These are phyloP conservation scores for Dendrolimus kikuchii DNA, from an alignment of 1,140 invertebrate genomes.

Conservation along the genomic window DNA sequence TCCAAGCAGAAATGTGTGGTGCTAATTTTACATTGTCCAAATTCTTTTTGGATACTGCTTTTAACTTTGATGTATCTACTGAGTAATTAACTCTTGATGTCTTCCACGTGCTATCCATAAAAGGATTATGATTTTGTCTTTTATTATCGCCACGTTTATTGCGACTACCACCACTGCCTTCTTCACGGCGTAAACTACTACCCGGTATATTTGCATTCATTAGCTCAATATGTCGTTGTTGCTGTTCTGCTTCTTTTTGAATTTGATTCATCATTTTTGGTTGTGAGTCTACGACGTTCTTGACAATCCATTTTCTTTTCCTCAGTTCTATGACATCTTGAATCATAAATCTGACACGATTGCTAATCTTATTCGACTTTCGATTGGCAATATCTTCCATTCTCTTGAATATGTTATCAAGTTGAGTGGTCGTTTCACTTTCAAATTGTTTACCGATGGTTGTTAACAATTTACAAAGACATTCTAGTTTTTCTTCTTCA, in stretches of 20 bases:
- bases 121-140: slow-evolving; percentile 34
- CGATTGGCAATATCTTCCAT: slow-evolving; percentile 78
- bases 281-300: slow-evolving; percentile 85
- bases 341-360: slow-evolving; percentile 92
- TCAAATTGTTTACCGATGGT: slow-evolving; percentile 95
- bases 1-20: slow-evolving; percentile 43
- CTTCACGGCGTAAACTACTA: slow-evolving; percentile 44
- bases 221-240: slow-evolving; percentile 52
- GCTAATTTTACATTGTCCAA: slow-evolving; percentile 54
- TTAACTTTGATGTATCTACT: slow-evolving; percentile 54
- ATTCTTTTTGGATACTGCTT: slow-evolving; percentile 50
- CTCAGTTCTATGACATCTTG: slow-evolving; percentile 95
- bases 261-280: slow-evolving; percentile 97
- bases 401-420: slow-evolving; percentile 77
- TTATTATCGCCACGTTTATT: slow-evolving; percentile 39
- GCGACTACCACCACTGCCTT: slow-evolving; percentile 30
- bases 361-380: slow-evolving; percentile 77
- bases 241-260: slow-evolving; percentile 85
- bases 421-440: slow-evolving; percentile 68
- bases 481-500: slow-evolving; percentile 94
- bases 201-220: slow-evolving; percentile 9
- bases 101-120: slow-evolving; percentile 52
- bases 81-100: slow-evolving; percentile 33
- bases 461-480: slow-evolving; percentile 91
- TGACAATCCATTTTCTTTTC: slow-evolving; percentile 87